Base-by-base conservation (phyloP, 2,113 vertebrate genomes). In the Chrysochloris asiatica region DNA sequence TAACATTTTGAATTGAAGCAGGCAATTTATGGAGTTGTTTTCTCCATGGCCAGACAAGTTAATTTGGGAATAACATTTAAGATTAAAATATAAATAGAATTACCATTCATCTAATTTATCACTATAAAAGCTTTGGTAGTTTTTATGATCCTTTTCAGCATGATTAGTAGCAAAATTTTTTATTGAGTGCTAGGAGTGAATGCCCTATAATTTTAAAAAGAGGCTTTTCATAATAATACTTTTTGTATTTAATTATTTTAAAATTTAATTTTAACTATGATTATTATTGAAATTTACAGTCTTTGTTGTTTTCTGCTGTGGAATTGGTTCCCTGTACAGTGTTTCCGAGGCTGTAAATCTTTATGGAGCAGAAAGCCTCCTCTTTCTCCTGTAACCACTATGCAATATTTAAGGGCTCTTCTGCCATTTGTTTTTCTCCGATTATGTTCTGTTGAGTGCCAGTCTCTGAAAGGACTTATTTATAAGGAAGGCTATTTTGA, bases 51-150 rank as follows among this genome's bases (percentile, higher is more conserved):
- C 59, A 86, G 71, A 59, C 47, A 92, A 77, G 78, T 90, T 86
- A 85, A 88, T 30, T 89, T 88, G 86, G 48, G 43, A 84, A 75
- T 76, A 94, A 83, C 71, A 86, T 65, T 81, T 71, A 65, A 47
- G 63, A n/a, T 88, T 91, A 85, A 88, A 90, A 71, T 91, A 59
- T 26, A 43, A 92, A 36, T 95, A 26, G 48, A 84, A 90, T 93
- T 90, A 75, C 0, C n/a, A 69, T 9, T 93, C 54, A 86, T 33
- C 48, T 72, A 83, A 83, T 73, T 89, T 82, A 54, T 88, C 47
- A 56, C 65, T 89, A 19, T 83, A 76, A 80, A 30, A 96, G 41
- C 38, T 89, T 8, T 84, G 79, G 36, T 72, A 17, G 72, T 21
- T 54, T 83, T 80, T 71, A 17, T 80, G 48, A 9, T 84, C 12